phyloP scores from a whole-genome alignment of 1,140 invertebrate genomes.

The Cylas formicarius region DNA sequence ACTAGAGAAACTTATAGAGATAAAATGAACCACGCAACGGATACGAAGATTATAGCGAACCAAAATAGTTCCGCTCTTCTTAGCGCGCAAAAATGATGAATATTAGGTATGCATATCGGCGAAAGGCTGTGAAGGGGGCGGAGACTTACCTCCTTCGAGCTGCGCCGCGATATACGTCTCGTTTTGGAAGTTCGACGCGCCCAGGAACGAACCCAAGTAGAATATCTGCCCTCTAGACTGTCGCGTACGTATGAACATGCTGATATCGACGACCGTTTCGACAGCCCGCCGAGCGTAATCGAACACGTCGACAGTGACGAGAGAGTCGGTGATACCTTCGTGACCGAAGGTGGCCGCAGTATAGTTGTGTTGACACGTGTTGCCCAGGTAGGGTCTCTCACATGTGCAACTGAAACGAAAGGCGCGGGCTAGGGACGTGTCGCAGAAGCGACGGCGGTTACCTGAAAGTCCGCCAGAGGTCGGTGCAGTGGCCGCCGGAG shows the following conservation, averaged over 20 bases:
- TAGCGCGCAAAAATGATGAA: too few species aligned
- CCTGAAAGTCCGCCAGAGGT: constrained; percentile 61
- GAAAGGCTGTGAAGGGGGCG: too few species aligned
- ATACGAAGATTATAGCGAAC: too few species aligned
- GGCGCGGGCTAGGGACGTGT: neutral
- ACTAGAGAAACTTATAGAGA: too few species aligned
- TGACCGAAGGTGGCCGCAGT: constrained; percentile 87
- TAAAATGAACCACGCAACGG: too few species aligned
- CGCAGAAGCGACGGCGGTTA: neutral
- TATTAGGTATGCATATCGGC: too few species aligned
- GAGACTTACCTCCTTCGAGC: constrained; percentile 52
- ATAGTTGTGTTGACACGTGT: constrained; percentile 80
- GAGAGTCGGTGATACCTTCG: constrained; percentile 66
- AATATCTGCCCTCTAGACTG: constrained; percentile 78
- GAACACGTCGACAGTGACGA: constrained; percentile 60
- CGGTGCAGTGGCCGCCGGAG: constrained; percentile 77
- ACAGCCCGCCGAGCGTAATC: constrained; percentile 61
- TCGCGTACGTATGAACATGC: constrained; percentile 85
- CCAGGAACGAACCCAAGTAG: constrained; percentile 71
- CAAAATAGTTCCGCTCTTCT: too few species aligned
- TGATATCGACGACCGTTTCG: constrained; percentile 75
- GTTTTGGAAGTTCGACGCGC: constrained; percentile 33
- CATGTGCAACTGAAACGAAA: constrained; percentile 65
- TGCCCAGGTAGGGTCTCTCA: constrained; percentile 76
- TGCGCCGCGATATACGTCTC: constrained; percentile 71